Percentiles rank a stretch among this genome's conserved stretches.
phyloP scores from a whole-genome alignment of 2,888 invertebrate genomes.

The Nasonia oneida region DNA sequence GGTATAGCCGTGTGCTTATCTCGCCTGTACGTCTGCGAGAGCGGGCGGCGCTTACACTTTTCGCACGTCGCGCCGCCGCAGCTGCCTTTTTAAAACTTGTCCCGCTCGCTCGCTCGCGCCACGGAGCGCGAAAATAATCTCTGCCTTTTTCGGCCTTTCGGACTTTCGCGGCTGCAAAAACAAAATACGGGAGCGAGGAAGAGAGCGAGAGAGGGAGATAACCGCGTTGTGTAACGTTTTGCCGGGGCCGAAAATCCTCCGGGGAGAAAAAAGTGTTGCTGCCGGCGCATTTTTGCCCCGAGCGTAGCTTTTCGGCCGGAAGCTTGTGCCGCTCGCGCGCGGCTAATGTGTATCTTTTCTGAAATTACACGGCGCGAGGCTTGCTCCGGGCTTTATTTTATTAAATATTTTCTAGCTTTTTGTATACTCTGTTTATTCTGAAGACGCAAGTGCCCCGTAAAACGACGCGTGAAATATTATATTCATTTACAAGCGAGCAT shows the following conservation, averaged over 20 bases:
- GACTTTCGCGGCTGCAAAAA: conserved; percentile 42
- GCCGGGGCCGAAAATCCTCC: conserved; percentile 40
- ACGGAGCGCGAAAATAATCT: conserved; percentile 56
- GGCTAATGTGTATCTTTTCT: conserved; percentile 48
- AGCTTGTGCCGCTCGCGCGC: neutral
- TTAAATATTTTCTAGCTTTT: conserved; percentile 26
- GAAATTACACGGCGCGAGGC: conserved; percentile 46
- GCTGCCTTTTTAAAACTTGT: conserved; percentile 60
- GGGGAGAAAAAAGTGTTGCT: conserved; percentile 35
- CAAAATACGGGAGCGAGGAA: conserved; percentile 15
- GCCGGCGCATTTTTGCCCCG: conserved; percentile 37
- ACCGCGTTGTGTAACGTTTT: conserved; percentile 23
- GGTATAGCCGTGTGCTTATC: conserved; percentile 39
- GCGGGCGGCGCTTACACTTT: conserved; percentile 61
- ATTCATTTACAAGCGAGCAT: no score
- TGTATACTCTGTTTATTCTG: conserved; percentile 28
- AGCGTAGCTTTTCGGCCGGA: neutral
- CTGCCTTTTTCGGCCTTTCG: conserved; percentile 29
- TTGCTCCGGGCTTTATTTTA: conserved; percentile 40
- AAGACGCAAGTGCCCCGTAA: neutral
- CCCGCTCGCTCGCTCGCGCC: neutral
- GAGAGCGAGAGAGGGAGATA: conserved; percentile 6
- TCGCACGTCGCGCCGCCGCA: conserved; percentile 56
- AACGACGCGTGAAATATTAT: neutral
- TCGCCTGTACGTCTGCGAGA: conserved; percentile 6